A percentile compares a stretch with the other conserved stretches of the same genome.
These are phyloP conservation scores for Scolanthus callimorphus DNA, from an alignment of 92 coral and sea anemone species.

Conservation along the genomic window DNA sequence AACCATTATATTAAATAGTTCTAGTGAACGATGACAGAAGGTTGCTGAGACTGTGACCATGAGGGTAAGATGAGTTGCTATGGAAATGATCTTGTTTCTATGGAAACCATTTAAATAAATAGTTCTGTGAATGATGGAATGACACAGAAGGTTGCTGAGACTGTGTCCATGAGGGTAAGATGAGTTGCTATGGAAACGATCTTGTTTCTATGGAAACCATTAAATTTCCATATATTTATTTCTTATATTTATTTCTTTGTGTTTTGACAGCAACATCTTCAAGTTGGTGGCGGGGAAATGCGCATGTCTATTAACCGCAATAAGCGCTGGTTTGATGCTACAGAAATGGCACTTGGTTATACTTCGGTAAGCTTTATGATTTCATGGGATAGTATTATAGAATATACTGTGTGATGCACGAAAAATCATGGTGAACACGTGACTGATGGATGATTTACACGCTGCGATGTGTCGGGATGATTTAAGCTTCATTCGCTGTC, in stretches of 20 bases:
- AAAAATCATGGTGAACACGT: no score
- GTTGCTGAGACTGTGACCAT: conserved; percentile 98
- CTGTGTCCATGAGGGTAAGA: conserved; percentile 94
- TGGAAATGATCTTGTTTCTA: neutral
- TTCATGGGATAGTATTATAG: no score
- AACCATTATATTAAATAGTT: no score
- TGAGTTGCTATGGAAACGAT: neutral
- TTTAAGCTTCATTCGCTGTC: no score
- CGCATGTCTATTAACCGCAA: conserved; percentile 95
- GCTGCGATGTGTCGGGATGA: no score
- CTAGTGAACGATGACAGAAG: conserved; percentile 98
- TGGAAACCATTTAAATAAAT: no score
- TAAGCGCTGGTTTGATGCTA: conserved; percentile 92
- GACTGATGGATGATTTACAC: no score
- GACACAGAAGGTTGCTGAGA: conserved; percentile 98
- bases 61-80: conserved; percentile 53
- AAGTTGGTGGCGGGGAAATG: conserved; percentile 95
- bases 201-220: neutral
- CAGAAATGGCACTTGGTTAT: conserved; percentile 93
- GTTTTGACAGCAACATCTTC: conserved; percentile 83
- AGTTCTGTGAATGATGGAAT: conserved; percentile 94
- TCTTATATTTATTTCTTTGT: neutral
- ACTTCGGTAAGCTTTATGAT: conserved; percentile 77
- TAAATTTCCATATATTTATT: no score
- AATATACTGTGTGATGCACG: no score